Base-by-base conservation (phyloP, 2,113 vertebrate species). In the Hystrix cristata region DNA sequence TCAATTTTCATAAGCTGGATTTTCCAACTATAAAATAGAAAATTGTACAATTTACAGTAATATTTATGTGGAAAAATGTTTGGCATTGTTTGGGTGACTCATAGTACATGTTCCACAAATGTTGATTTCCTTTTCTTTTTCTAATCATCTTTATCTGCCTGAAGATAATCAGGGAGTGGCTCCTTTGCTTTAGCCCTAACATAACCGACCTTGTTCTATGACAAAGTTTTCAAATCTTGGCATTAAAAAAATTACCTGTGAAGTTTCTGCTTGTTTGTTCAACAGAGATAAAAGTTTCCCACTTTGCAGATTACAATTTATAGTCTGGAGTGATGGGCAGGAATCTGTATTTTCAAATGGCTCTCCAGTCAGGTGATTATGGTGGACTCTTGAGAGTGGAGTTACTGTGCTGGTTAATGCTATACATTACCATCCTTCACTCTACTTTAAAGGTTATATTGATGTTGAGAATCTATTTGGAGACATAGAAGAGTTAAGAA, bases 41-140 rank as follows among this genome's bases (percentile, higher is more conserved):
- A 29, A 60, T 4, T 25, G 4, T 53, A 12, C 55, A 15, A 38
- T 31, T 29, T 48, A 7, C 16, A 65, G 27, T 27, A 2, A 59
- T 64, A 21, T 25, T 57, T 53, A 78, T 29, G 11, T 71, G 55
- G 71, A 5, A 48, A 51, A 48, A 3, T 29, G 27, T 71, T 60
- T 87, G 65, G 34, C 6, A 16, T 8, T 27, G 51, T 10, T 4
- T 18, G 7, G 43, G 11, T 23, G 65, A 62, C 0, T 46, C 18
- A 57, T 7, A 25, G 18, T 19, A 9, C 0, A 25, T 43, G 8
- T 15, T 51, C 5, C 14, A 9, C 23, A 60, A 5, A 16, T 29
- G 0, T 65, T 23, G 5, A 1, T 27, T 38, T 9, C 15, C 12
- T 34, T 57, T 0, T 53, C 11, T 9, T 51, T 8, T 34, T 23